Percentiles rank a stretch among this genome's conserved stretches.
These are phyloP conservation scores for Stenurella melanura DNA, from an alignment of 2,888 invertebrate species.

Conservation along the genomic window DNA sequence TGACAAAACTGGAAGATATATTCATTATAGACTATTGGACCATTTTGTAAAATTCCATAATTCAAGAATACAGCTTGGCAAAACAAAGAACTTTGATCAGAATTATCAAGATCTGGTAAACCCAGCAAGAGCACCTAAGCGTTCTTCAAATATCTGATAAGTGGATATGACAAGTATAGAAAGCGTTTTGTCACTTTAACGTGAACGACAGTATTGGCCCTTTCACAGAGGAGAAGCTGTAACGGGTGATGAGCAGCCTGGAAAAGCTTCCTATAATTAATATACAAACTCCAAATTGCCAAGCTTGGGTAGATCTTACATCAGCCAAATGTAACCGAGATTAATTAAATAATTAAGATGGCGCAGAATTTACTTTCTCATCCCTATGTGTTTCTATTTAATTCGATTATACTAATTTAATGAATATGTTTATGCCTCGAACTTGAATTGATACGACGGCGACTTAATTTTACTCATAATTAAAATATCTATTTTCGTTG, in stretches of 20 bases:
- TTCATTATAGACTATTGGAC: no score
- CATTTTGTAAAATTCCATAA: no score
- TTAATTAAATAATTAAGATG: conserved; percentile 58
- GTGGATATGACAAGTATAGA: conserved; percentile 4
- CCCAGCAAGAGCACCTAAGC: background rate
- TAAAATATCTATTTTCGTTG: background rate
- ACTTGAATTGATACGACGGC: conserved; percentile 13
- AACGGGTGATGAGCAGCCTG: conserved; percentile 49
- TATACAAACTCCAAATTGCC: conserved; percentile 58
- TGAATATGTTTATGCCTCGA: conserved; percentile 45
- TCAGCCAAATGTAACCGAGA: conserved; percentile 59
- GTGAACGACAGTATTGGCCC: conserved; percentile 4
- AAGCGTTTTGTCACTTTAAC: conserved; percentile 9
- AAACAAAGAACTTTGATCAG: background rate
- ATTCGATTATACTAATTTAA: conserved; percentile 50
- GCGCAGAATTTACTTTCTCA: conserved; percentile 50
- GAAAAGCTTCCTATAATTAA: conserved; percentile 59
- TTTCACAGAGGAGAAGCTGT: conserved; percentile 9
- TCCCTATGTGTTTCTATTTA: conserved; percentile 45
- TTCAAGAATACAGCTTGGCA: conserved; percentile 1
- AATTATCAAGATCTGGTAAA: background rate
- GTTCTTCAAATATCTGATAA: conserved; percentile 27
- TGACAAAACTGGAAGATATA: no score
- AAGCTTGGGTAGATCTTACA: conserved; percentile 56
- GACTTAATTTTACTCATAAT: background rate